A percentile compares a stretch with the other conserved stretches of the same genome.
Conservation (phyloP, 2,888 invertebrate species). For the Tetragonisca angustula region DNA sequence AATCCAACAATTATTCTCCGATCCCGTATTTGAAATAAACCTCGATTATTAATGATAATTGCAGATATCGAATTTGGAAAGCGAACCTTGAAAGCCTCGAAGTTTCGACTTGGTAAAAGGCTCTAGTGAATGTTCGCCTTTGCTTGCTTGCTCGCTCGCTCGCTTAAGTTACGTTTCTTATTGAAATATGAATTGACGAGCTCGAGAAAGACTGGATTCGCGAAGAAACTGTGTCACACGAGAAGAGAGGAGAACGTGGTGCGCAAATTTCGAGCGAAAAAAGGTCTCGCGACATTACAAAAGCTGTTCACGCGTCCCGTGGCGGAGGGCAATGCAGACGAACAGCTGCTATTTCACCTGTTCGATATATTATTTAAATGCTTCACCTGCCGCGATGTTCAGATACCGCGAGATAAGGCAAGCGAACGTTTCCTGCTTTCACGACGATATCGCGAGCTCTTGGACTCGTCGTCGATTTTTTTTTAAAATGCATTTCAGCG, state of each 20-base stretch:
- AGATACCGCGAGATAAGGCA: conserved; percentile 74
- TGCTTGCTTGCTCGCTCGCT: too few relatives aligned
- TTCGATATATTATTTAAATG: conserved; percentile 80
- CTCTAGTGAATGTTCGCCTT: too few relatives aligned
- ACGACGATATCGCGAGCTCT: conserved; percentile 41
- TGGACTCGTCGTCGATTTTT: background rate
- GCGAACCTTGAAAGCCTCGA: too few relatives aligned
- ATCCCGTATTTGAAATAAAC: too few relatives aligned
- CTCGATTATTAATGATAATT: too few relatives aligned
- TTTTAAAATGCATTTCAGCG: background rate
- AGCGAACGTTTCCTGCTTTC: conserved; percentile 68
- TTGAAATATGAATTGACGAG: too few relatives aligned
- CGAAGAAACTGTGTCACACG: background rate
- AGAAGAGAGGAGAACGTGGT: background rate
- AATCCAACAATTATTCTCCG: too few relatives aligned
- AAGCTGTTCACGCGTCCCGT: conserved; percentile 62
- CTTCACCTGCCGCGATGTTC: conserved; percentile 77
- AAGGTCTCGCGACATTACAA: conserved; percentile 63
- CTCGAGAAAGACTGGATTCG: background rate
- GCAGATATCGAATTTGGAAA: too few relatives aligned
- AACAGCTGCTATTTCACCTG: conserved; percentile 80
- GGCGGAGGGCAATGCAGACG: conserved; percentile 68
- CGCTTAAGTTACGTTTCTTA: too few relatives aligned
- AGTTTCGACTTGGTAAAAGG: too few relatives aligned
- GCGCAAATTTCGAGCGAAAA: conserved; percentile 49